phyloP scores from a whole-genome alignment of 37 sponge, comb jelly and placozoan genomes.

The Corticium candelabrum region DNA sequence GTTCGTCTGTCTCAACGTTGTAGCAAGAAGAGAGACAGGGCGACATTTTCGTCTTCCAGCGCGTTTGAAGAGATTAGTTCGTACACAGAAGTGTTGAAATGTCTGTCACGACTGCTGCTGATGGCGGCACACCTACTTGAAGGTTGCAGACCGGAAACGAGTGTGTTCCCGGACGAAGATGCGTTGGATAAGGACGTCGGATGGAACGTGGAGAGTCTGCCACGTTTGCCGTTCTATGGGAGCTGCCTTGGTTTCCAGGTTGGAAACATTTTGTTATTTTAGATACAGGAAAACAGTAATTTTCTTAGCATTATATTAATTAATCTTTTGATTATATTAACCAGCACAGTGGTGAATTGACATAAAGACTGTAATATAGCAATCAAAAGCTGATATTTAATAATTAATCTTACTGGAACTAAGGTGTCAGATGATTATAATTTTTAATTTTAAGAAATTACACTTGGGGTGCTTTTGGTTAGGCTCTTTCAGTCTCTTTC shows the following conservation, averaged over 20 bases:
- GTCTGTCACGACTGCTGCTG: background rate
- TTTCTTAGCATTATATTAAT: too few relatives aligned
- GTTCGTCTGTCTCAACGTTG: conserved; percentile 18
- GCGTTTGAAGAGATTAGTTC: conserved; percentile 18
- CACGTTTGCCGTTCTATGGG: conserved; percentile 54
- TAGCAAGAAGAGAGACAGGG: conserved; percentile 18
- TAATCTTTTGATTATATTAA: too few relatives aligned
- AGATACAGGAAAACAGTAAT: too few relatives aligned
- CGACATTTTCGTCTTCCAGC: conserved; percentile 14
- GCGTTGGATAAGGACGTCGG: conserved; percentile 9
- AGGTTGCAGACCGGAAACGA: background rate
- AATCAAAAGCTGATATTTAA: too few relatives aligned
- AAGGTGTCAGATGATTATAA: too few relatives aligned
- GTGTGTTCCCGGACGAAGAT: conserved; percentile 6
- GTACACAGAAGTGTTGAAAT: conserved; percentile 35
- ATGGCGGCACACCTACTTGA: background rate
- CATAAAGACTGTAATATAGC: too few relatives aligned
- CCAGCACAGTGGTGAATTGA: too few relatives aligned
- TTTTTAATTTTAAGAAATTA: too few relatives aligned
- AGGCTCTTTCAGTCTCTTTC: too few relatives aligned
- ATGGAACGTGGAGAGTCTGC: background rate
- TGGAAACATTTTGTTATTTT: too few relatives aligned
- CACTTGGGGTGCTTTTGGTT: too few relatives aligned
- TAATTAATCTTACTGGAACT: too few relatives aligned
- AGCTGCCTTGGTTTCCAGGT: conserved; percentile 64